These are phyloP conservation scores for Agrochola macilenta DNA, from an alignment of 2,888 invertebrate species.

Conservation along the genomic window DNA sequence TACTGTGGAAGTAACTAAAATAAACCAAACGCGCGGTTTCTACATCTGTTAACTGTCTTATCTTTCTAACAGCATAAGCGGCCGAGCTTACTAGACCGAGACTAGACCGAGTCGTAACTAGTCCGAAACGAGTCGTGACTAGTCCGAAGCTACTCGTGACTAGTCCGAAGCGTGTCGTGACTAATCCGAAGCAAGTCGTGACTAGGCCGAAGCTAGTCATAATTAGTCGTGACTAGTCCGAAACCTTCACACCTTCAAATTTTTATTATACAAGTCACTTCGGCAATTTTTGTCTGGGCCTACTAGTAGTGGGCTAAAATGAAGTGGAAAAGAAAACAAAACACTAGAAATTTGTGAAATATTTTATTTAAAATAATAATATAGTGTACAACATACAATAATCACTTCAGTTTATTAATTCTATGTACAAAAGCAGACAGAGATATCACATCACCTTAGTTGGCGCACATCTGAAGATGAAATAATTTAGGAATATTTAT, in stretches of 20 bases:
- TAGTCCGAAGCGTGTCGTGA: too few relatives aligned
- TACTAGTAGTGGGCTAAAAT: neutral
- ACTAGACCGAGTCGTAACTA: too few relatives aligned
- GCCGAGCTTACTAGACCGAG: too few relatives aligned
- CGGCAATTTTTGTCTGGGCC: neutral
- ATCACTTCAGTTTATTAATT: slow-evolving; percentile 56
- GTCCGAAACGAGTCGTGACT: neutral
- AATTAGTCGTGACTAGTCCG: neutral
- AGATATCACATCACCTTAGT: slow-evolving; percentile 69
- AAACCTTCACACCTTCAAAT: neutral
- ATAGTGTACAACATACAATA: slow-evolving; percentile 63
- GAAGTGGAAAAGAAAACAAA: neutral
- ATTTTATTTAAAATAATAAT: slow-evolving; percentile 59
- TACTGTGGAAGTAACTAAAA: too few relatives aligned
- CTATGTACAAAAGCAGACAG: slow-evolving; percentile 74
- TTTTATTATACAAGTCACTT: neutral
- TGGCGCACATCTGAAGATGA: slow-evolving; percentile 61
- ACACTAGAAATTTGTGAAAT: slow-evolving; percentile 44
- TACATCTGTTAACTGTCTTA: too few relatives aligned
- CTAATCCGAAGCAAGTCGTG: neutral
- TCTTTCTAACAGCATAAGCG: too few relatives aligned
- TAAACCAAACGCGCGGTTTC: too few relatives aligned
- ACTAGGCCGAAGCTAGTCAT: neutral
- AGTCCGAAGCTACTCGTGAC: too few relatives aligned
- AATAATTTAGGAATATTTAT: neutral